Base-by-base conservation (phyloP, 1,140 invertebrate species). In the Apis florea region DNA sequence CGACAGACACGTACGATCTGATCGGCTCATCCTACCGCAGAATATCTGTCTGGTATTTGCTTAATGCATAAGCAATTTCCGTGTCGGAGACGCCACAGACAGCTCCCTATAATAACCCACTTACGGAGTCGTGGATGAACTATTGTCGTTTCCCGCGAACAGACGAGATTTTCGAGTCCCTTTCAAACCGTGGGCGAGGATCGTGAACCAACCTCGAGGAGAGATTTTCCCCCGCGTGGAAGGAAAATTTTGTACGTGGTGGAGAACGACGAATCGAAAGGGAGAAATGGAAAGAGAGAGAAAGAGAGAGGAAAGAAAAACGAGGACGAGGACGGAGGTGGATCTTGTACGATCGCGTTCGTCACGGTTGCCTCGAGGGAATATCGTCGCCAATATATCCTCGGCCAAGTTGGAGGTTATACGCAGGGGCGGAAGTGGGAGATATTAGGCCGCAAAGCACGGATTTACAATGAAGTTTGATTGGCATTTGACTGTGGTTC, bases 11-110 rank as follows among this genome's bases (percentile, higher is more conserved):
- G 72, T 69, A 69, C 64, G 74, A 76, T 90, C 86, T 54, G 64
- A 74, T 83, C 69, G 82, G 71, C 56, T 83, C 78, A 31, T 64
- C 51, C 77, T 69, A 51, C 64, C 56, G 40, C 71, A 26, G 82
- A 58, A 83, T 83, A 84, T 90, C 89, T 89, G 88, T 90, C 87
- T 90, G 87, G 88, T 91, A 92, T 92, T 92, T 92, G 90, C 91
- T 92, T 91, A 92, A 92, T 92, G 91, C 90, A 93, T 92, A 91
- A 93, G 92, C 91, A 92, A 92, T 93, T 92, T 92, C 91, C 91
- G 89, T 85, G 85, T 91, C 90, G 90, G 86, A 90, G 86, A 86
- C 82, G 84, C 84, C 88, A 88, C 90, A 92, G 88, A 92, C 89
- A 90, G 87, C 90, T 91, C 90, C 90, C 90, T 91, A 92, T 93